Percentiles rank a stretch among this genome's conserved stretches.
Conservation (phyloP, 2,113 vertebrate species). For the Bolborhynchus lineola region DNA sequence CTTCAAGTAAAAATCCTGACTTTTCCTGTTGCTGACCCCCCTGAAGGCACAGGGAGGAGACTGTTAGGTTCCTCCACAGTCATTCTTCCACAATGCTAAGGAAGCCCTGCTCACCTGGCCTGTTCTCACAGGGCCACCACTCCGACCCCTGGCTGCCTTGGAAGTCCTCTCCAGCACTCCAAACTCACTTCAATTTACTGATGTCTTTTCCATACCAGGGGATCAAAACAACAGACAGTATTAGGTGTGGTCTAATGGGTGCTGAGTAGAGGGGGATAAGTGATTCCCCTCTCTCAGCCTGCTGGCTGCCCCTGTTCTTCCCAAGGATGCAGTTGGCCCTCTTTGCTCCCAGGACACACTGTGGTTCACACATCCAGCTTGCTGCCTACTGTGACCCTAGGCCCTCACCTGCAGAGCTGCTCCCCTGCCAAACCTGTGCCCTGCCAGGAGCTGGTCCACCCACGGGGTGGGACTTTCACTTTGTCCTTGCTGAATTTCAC, state of each 20-base stretch:
- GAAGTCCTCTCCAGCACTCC: not conserved
- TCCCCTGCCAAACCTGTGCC: not conserved
- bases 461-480: not conserved
- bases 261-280: not conserved
- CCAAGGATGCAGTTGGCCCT: not conserved
- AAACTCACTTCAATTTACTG: not conserved
- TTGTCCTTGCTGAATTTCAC: not conserved
- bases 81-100: not conserved
- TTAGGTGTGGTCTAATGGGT: not conserved
- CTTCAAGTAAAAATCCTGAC: not conserved
- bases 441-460: not conserved
- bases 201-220: not conserved
- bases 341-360: not conserved
- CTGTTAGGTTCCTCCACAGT: not conserved
- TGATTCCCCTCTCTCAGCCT: not conserved
- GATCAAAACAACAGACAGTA: not conserved
- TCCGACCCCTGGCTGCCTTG: not conserved
- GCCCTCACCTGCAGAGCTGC: not conserved
- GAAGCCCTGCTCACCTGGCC: not conserved
- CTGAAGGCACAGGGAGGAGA: not conserved
- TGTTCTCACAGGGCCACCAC: not conserved
- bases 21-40: not conserved
- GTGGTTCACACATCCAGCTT: not conserved
- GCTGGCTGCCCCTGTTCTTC: not conserved
- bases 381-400: not conserved